Conservation (phyloP, 2,113 vertebrate species). For the Melanocharis versteri region DNA sequence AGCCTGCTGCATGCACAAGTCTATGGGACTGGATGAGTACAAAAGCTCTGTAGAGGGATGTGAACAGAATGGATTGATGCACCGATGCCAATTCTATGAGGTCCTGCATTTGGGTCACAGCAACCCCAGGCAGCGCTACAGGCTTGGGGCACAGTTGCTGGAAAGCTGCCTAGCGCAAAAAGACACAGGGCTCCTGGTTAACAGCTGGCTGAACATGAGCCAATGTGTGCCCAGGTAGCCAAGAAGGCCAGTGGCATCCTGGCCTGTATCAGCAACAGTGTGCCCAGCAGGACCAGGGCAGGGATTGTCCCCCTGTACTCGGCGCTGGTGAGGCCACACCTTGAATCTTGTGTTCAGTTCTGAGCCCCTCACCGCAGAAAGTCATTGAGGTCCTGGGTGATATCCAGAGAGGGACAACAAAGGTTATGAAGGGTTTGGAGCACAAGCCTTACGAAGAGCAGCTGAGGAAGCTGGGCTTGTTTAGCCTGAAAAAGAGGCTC, state of each 20-base stretch:
- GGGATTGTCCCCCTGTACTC: fast-evolving
- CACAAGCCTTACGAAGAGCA: neutral
- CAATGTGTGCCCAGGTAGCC: neutral
- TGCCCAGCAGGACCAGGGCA: neutral
- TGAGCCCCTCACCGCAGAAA: neutral
- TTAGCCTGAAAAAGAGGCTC: neutral
- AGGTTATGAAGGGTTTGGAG: neutral
- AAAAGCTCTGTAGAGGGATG: neutral
- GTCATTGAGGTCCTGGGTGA: neutral
- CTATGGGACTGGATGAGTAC: neutral
- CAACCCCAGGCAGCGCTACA: fast-evolving
- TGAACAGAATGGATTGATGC: neutral
- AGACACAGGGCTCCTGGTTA: neutral
- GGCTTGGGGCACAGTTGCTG: neutral
- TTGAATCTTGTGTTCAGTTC: neutral
- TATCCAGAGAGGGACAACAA: neutral
- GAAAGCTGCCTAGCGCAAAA: neutral
- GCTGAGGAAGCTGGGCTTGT: neutral
- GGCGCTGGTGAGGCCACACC: neutral
- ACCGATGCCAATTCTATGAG: fast-evolving
- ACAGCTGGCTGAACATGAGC: neutral
- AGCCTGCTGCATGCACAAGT: neutral
- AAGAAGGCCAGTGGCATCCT: neutral
- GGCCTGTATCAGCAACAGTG: neutral
- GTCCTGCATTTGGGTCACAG: neutral